These are phyloP conservation scores for Otis tarda DNA, from an alignment of 2,113 vertebrate species.

Conservation along the genomic window DNA sequence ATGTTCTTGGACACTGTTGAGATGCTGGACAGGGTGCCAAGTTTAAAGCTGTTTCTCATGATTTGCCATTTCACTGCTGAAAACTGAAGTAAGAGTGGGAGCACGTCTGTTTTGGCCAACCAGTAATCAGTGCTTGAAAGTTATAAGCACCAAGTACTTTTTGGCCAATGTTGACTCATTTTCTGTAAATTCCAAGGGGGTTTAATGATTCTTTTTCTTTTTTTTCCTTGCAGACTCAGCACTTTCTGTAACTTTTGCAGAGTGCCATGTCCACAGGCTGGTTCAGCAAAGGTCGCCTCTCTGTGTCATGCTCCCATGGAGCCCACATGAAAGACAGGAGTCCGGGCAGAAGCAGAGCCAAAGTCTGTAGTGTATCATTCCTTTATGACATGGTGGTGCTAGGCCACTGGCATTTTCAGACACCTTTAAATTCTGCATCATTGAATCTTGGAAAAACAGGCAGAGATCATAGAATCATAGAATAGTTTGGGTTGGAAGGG, in stretches of 20 bases:
- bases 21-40: background rate
- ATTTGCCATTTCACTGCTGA: background rate
- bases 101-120: background rate
- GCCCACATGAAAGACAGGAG: background rate
- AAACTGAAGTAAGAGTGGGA: background rate
- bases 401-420: background rate
- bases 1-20: background rate
- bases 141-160: background rate
- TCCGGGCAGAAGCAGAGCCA: background rate
- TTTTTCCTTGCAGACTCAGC: background rate
- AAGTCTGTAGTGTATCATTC: background rate
- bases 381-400: background rate
- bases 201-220: too few species aligned
- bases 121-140: background rate
- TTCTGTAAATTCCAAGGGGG: background rate
- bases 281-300: background rate
- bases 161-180: background rate
- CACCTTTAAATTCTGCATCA: background rate
- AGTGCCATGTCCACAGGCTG: background rate
- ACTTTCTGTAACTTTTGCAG: background rate
- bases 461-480: background rate
- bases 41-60: background rate
- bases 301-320: accelerated
- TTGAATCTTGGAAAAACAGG: background rate
- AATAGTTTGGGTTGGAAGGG: too few species aligned